Percentiles rank a stretch among this genome's conserved stretches.
Evolutionary conservation across 1,140 invertebrate genomes (phyloP).

Genomic region (Zaprionus kolodkinae): DNA sequence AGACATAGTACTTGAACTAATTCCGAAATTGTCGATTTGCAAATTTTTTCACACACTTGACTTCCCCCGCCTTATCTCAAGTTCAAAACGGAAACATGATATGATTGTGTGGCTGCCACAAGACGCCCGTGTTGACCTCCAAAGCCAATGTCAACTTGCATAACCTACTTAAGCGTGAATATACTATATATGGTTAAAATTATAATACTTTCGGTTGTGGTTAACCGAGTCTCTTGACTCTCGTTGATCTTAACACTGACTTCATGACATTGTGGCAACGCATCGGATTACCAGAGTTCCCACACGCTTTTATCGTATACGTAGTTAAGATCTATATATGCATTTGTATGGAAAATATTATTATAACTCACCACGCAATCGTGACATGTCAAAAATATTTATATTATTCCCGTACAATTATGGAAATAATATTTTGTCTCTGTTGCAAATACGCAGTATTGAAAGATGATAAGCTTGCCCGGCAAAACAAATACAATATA

Average conservation of each 20-base stretch:
- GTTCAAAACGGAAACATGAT: conserved; percentile 36
- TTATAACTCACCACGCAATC: background rate
- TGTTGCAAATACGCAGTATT: background rate
- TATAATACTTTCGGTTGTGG: conserved; percentile 45
- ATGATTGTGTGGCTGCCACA: conserved; percentile 23
- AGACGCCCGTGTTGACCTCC: conserved; percentile 30
- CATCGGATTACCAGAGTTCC: conserved; percentile 23
- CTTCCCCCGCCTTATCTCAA: conserved; percentile 33
- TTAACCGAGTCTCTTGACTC: conserved; percentile 21
- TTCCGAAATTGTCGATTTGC: background rate
- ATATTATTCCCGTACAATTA: background rate
- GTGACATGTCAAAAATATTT: background rate
- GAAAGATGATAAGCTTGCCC: background rate
- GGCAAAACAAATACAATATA: background rate
- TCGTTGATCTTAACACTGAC: conserved; percentile 61
- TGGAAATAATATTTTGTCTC: conserved; percentile 16
- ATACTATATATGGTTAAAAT: background rate
- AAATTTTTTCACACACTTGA: conserved; percentile 14
- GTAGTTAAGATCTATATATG: background rate
- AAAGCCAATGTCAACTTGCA: conserved; percentile 66
- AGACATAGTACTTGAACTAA: background rate
- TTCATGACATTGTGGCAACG: conserved; percentile 36
- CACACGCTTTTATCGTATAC: background rate
- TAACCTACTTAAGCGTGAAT: conserved; percentile 50
- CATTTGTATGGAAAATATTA: background rate